Conservation (phyloP, 1,140 invertebrate species). For the Cryptotermes secundus region DNA sequence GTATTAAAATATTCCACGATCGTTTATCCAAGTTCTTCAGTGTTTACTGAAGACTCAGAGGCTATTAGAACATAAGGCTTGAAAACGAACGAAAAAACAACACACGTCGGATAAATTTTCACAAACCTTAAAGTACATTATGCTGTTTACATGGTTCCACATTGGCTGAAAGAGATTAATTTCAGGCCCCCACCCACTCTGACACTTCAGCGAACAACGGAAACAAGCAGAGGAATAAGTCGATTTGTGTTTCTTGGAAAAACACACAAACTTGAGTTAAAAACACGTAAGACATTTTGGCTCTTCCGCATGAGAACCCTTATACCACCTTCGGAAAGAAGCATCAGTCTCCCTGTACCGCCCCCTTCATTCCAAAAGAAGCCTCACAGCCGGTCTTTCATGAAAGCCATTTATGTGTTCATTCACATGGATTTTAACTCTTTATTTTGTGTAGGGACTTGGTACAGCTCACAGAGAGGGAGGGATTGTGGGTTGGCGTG, state of each 20-base stretch:
- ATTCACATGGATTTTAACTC: conserved; percentile 2
- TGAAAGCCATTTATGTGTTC: conserved; percentile 2
- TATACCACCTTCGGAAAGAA: not conserved
- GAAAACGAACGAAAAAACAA: not conserved
- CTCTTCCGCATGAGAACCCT: not conserved
- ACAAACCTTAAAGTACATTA: not conserved
- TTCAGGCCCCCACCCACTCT: not conserved
- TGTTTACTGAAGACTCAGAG: too few species aligned
- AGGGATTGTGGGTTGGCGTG: too few species aligned
- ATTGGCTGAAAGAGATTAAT: not conserved
- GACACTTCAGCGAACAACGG: not conserved
- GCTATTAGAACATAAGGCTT: too few species aligned
- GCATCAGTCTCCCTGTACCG: not conserved
- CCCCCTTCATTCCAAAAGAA: not conserved
- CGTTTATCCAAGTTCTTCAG: too few species aligned
- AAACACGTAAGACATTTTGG: conserved; percentile 17
- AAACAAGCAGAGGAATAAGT: not conserved
- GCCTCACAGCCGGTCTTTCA: not conserved
- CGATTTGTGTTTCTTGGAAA: not conserved
- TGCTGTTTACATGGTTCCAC: not conserved
- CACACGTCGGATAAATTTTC: not conserved
- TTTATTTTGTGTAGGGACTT: not conserved
- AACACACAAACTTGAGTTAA: not conserved
- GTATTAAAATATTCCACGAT: too few species aligned
- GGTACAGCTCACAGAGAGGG: not conserved